phyloP scores from a whole-genome alignment of 2,113 vertebrate species.

The Alaudala cheleensis region DNA sequence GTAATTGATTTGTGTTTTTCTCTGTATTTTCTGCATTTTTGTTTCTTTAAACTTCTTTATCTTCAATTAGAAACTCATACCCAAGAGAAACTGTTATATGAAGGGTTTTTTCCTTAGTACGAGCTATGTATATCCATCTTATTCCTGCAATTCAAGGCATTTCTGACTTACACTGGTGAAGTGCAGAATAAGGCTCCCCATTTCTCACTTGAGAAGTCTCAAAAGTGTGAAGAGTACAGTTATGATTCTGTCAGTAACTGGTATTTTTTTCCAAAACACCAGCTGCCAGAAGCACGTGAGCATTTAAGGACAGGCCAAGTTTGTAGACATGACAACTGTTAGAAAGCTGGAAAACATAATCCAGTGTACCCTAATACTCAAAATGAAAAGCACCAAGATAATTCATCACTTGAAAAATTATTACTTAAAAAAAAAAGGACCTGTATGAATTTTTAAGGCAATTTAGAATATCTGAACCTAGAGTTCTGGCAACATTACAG shows the following conservation, averaged over 20 bases:
- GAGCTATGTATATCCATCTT: not conserved
- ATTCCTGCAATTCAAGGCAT: not conserved
- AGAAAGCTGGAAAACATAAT: not conserved
- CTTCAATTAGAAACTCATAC: not conserved
- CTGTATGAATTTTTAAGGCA: not conserved
- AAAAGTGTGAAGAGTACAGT: not conserved
- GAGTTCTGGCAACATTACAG: not conserved
- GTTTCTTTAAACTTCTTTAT: not conserved
- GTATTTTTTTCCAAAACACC: not conserved
- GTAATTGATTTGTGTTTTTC: not conserved
- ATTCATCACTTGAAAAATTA: not conserved
- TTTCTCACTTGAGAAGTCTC: not conserved
- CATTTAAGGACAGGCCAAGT: not conserved
- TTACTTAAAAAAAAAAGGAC: not conserved
- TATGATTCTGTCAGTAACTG: not conserved
- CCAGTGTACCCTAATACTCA: not conserved
- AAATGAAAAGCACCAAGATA: not conserved
- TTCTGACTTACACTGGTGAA: not conserved
- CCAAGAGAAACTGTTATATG: not conserved
- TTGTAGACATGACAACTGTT: not conserved
- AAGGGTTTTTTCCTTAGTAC: not conserved
- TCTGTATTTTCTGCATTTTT: not conserved
- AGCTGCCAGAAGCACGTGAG: not conserved
- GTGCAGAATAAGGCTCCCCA: not conserved
- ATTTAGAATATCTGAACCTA: not conserved